Evolutionary conservation across 2,113 vertebrate genomes (phyloP).

Genomic region (Urocitellus parryii): DNA sequence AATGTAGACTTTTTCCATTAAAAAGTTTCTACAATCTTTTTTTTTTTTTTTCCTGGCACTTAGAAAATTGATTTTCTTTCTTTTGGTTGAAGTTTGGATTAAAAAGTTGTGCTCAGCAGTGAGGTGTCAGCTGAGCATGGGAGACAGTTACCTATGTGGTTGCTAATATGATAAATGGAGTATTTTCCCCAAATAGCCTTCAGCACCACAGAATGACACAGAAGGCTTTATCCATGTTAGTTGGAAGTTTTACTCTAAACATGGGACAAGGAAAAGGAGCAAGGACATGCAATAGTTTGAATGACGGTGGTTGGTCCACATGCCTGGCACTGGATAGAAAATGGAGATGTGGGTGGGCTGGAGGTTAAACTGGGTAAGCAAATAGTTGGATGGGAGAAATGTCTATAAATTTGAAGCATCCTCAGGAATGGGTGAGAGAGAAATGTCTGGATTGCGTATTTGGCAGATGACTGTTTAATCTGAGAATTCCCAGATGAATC

Average conservation of each 20-base stretch:
- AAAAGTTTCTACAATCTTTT: neutral
- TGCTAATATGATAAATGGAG: too few species aligned
- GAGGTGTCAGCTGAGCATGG: neutral
- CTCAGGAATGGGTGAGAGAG: neutral
- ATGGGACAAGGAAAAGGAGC: neutral
- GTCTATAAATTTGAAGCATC: neutral
- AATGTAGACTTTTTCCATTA: neutral
- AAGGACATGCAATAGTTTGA: neutral
- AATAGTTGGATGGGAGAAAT: neutral
- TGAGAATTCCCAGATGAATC: too few species aligned
- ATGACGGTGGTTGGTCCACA: neutral
- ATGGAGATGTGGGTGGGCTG: neutral
- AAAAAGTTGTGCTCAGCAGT: neutral
- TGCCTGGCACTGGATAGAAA: neutral
- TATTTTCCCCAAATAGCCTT: neutral
- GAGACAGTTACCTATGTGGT: too few species aligned
- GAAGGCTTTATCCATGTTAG: neutral
- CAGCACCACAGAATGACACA: too few species aligned
- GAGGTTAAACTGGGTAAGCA: neutral
- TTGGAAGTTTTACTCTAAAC: neutral
- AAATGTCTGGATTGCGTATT: neutral
- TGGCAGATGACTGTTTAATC: neutral
- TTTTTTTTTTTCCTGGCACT: neutral
- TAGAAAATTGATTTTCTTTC: neutral
- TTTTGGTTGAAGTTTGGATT: neutral